Conservation (phyloP, 2,888 invertebrate species). For the Colostygia pectinataria region DNA sequence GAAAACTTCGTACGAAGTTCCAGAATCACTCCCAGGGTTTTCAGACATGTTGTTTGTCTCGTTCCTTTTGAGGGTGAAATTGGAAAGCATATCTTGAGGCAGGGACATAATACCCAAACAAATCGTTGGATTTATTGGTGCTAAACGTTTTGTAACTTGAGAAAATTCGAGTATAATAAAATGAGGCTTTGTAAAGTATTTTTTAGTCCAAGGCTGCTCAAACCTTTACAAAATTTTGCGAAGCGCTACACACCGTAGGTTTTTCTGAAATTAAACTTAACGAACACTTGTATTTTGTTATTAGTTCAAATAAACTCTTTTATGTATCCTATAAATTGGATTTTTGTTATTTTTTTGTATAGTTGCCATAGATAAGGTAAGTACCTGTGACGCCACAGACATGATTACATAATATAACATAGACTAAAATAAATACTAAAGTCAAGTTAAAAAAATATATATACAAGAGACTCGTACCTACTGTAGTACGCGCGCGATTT, state of each 20-base stretch:
- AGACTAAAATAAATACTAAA: too few species aligned
- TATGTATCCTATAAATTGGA: background rate
- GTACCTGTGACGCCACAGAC: too few species aligned
- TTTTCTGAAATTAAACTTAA: constrained; percentile 28
- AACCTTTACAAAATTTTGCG: constrained; percentile 3
- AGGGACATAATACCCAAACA: constrained; percentile 2
- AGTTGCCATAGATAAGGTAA: too few species aligned
- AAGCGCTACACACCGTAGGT: constrained; percentile 29
- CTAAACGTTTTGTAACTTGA: too few species aligned
- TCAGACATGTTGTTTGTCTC: constrained; percentile 16
- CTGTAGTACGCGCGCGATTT: too few species aligned
- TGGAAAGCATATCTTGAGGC: constrained; percentile 7
- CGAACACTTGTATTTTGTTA: constrained; percentile 38
- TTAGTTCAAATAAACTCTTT: constrained; percentile 8
- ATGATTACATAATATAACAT: too few species aligned
- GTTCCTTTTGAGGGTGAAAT: constrained; percentile 16
- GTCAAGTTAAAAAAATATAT: too few species aligned
- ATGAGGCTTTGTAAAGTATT: background rate
- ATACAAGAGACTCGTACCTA: too few species aligned
- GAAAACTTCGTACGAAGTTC: constrained; percentile 58
- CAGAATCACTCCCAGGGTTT: constrained; percentile 30
- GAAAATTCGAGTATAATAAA: too few species aligned
- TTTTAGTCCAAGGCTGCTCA: background rate
- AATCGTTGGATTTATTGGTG: too few species aligned
- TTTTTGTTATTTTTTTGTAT: constrained; percentile 25